phyloP scores from a whole-genome alignment of 2,113 vertebrate species.

The Morone saxatilis region DNA sequence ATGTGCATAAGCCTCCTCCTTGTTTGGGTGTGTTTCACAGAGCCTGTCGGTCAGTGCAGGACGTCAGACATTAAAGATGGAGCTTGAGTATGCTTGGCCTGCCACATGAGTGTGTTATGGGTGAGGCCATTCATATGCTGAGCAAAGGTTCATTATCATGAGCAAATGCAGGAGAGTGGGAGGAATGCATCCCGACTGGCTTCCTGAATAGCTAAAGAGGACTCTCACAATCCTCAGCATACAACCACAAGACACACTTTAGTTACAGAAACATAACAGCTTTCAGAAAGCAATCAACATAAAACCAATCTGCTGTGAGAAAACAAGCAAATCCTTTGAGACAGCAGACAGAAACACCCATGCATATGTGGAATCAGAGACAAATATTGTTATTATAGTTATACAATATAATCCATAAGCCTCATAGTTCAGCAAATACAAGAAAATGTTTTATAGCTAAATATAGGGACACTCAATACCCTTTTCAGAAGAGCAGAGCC shows the following conservation, averaged over 20 bases:
- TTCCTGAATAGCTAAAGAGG: slow-evolving; percentile 56
- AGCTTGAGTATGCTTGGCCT: slow-evolving; percentile 41
- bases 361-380: slow-evolving; percentile 2
- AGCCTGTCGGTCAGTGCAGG: slow-evolving; percentile 6
- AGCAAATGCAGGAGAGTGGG: slow-evolving; percentile 67
- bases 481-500: slow-evolving; percentile 38
- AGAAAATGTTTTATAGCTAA: slow-evolving; percentile 38
- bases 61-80: slow-evolving; percentile 12
- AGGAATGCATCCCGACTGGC: slow-evolving; percentile 49
- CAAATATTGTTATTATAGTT: slow-evolving; percentile 20
- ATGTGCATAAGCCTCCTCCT: slow-evolving; percentile 31
- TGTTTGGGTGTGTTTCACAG: slow-evolving; percentile 27
- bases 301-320: slow-evolving; percentile 52
- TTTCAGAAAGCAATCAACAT: slow-evolving; percentile 55
- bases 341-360: slow-evolving; percentile 19
- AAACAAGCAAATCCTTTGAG: slow-evolving; percentile 48
- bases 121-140: slow-evolving; percentile 75
- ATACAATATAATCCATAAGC: slow-evolving; percentile 16
- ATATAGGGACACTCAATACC: slow-evolving; percentile 44
- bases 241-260: slow-evolving; percentile 58
- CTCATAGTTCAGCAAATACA: slow-evolving; percentile 17
- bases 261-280: slow-evolving; percentile 47
- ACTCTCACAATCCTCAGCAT: slow-evolving; percentile 51
- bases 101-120: slow-evolving; percentile 62
- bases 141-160: slow-evolving; percentile 76